phyloP scores from a whole-genome alignment of 2,888 invertebrate genomes.

The Meiosimyza decipiens region DNA sequence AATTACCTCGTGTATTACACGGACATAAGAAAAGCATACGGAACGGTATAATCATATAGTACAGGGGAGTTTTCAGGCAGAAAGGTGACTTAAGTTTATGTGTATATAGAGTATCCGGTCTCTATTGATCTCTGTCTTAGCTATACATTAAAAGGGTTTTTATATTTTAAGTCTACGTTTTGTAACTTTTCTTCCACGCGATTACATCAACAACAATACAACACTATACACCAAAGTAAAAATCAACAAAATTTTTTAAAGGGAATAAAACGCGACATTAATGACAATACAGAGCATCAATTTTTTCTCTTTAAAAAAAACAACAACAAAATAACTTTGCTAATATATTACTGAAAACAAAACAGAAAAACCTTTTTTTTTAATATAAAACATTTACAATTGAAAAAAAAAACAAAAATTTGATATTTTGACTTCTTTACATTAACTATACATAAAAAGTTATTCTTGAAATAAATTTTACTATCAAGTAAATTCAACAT shows the following conservation, averaged over 20 bases:
- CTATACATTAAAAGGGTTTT: background rate
- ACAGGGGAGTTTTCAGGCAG: too few relatives aligned
- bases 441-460: constrained; percentile 12
- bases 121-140: too few relatives aligned
- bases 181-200: too few relatives aligned
- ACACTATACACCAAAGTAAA: background rate
- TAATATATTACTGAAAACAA: constrained; percentile 16
- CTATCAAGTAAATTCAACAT: constrained; percentile 4
- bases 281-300: constrained; percentile 44
- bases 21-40: too few relatives aligned
- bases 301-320: constrained; percentile 37
- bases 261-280: constrained; percentile 39
- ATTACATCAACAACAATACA: too few relatives aligned
- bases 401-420: constrained; percentile 15
- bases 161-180: background rate
- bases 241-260: background rate
- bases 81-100: too few relatives aligned
- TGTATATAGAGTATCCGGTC: too few relatives aligned
- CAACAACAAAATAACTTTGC: constrained; percentile 31
- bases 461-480: constrained; percentile 24
- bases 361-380: constrained; percentile 25
- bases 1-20: too few relatives aligned
- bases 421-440: constrained; percentile 33
- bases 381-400: constrained; percentile 16
- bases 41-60: too few relatives aligned